These are phyloP conservation scores for Apamea crenata DNA, from an alignment of 2,888 invertebrate species.

Conservation along the genomic window DNA sequence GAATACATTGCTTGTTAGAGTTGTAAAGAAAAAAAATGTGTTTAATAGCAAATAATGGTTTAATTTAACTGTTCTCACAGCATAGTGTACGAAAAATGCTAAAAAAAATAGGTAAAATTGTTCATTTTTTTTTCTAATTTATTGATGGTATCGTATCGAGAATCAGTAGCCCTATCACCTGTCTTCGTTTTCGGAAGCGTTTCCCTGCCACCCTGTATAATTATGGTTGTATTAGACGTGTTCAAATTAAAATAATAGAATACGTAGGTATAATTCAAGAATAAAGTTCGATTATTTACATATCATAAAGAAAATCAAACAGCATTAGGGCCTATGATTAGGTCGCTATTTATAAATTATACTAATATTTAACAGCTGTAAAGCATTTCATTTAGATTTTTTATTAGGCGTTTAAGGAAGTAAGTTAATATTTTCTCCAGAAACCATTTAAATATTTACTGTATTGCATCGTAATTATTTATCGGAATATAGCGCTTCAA, in stretches of 20 bases:
- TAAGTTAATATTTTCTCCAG: conserved; percentile 8
- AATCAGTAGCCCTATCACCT: no score
- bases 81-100: no score
- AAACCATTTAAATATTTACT: conserved; percentile 11
- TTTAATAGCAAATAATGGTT: no score
- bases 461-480: conserved; percentile 12
- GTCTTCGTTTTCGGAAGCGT: no score
- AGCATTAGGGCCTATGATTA: conserved; percentile 28
- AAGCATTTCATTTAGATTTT: conserved; percentile 23
- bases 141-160: no score
- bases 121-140: no score
- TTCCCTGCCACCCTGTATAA: no score
- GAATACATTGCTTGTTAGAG: no score
- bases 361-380: conserved; percentile 28
- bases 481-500: conserved; percentile 7
- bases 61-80: no score
- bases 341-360: conserved; percentile 31
- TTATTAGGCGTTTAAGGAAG: not conserved
- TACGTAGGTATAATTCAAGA: conserved; percentile 50
- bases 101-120: no score
- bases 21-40: no score
- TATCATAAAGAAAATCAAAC: conserved; percentile 41
- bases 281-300: conserved; percentile 46
- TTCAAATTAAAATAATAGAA: conserved; percentile 61
- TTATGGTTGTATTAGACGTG: conserved; percentile 68